These are phyloP conservation scores for Pitangus sulphuratus DNA, from an alignment of 2,797 vertebrate species.

Conservation along the genomic window DNA sequence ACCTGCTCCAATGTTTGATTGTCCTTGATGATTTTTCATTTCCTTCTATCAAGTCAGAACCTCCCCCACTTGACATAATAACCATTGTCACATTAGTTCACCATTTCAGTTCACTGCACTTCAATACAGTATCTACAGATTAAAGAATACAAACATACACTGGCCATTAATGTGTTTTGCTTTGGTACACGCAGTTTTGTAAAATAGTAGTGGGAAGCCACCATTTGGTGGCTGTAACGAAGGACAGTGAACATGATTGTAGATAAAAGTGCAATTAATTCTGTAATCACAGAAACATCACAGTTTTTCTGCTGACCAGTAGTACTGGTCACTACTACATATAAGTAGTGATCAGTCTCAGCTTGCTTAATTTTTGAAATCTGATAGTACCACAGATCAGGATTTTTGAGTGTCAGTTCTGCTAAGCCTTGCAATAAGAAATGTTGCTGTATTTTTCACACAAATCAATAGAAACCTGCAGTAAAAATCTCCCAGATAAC, in stretches of 20 bases:
- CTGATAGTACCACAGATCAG: neutral
- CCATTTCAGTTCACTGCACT: too few relatives aligned
- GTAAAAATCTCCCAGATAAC: neutral
- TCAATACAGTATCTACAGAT: neutral
- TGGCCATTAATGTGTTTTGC: neutral
- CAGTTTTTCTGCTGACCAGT: neutral
- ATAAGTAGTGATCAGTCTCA: neutral
- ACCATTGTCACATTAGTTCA: neutral
- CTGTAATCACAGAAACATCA: neutral
- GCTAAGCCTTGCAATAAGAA: neutral
- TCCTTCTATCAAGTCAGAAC: neutral
- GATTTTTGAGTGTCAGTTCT: neutral
- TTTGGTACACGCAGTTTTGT: neutral
- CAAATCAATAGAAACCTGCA: conserved; percentile 22
- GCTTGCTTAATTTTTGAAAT: neutral
- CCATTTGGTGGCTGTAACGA: fast-evolving
- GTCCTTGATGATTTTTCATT: neutral
- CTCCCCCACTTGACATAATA: neutral
- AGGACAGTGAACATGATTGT: neutral
- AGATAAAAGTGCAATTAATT: neutral
- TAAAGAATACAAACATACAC: neutral
- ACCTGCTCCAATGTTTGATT: neutral
- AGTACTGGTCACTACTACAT: too few relatives aligned
- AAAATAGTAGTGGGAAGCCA: neutral
- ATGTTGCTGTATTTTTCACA: neutral